Evolutionary conservation across 23 tunicate genomes (phyloP).

Genomic region (Phallusia fumigata): DNA sequence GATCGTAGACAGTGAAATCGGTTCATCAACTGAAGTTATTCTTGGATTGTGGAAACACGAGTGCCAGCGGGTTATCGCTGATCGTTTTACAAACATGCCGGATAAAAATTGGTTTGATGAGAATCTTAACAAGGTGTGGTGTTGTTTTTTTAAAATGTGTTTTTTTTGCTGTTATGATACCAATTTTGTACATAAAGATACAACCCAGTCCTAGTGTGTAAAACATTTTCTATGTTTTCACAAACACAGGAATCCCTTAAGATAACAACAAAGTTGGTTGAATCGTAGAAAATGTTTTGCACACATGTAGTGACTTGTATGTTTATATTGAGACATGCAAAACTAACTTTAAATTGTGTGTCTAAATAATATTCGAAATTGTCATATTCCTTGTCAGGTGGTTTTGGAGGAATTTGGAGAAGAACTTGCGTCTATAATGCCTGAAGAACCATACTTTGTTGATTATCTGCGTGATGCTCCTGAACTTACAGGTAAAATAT

Average conservation of each 20-base stretch:
- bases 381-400: constrained; percentile 32
- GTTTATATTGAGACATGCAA: no score
- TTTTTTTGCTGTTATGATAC: no score
- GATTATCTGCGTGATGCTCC: constrained; percentile 87
- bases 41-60: constrained; percentile 83
- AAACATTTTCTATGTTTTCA: no score
- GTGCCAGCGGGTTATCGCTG: constrained; percentile 66
- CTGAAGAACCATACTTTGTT: constrained; percentile 65
- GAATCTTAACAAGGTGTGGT: constrained; percentile 26
- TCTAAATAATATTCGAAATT: background rate
- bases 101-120: constrained; percentile 87
- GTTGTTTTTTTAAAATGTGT: background rate
- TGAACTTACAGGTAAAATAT: constrained; percentile 59
- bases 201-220: no score
- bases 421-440: constrained; percentile 36
- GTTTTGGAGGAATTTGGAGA: constrained; percentile 54
- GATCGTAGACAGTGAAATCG: constrained; percentile 38
- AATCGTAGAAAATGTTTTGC: no score
- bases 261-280: no score
- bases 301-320: no score
- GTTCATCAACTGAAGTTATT: constrained; percentile 14
- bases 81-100: constrained; percentile 68
- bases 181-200: no score
- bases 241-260: no score
- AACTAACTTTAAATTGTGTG: no score